These are phyloP conservation scores for Tragelaphus scriptus DNA, from an alignment of 2,113 vertebrate species.

Conservation along the genomic window DNA sequence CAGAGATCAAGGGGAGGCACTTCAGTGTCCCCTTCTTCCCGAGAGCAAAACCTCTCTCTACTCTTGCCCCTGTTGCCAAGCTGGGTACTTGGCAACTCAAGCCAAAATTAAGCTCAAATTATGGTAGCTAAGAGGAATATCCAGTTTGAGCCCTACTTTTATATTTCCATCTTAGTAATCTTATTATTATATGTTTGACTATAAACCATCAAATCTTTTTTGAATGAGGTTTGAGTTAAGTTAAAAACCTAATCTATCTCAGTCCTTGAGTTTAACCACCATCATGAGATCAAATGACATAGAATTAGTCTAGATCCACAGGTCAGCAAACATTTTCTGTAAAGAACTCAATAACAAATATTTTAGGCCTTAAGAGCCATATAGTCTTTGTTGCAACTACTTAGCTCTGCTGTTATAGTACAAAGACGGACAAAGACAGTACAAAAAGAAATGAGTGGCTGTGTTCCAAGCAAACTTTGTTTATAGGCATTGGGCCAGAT, in stretches of 20 bases:
- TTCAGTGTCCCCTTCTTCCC: background rate
- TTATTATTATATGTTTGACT: background rate
- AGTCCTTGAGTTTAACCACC: background rate
- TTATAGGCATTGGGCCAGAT: background rate
- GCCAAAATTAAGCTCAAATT: slow-evolving; percentile 1
- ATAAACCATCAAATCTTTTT: background rate
- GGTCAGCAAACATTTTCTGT: background rate
- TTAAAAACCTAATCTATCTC: background rate
- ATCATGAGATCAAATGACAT: background rate
- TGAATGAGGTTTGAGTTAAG: background rate
- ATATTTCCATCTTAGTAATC: background rate
- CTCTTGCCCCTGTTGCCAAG: background rate
- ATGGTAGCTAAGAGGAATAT: background rate
- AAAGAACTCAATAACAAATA: background rate
- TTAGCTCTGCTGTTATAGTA: background rate
- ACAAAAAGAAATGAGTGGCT: background rate
- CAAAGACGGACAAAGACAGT: background rate
- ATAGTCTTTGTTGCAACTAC: background rate
- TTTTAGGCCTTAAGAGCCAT: background rate
- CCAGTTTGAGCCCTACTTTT: background rate
- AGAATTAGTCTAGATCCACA: background rate
- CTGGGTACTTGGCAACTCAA: background rate
- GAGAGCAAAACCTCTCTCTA: background rate
- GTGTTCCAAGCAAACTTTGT: slow-evolving; percentile 16
- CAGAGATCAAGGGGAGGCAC: background rate